Evolutionary conservation across 2,797 vertebrate species (phyloP), one percentile per base, ranked within the genome.

Genomic region (Pithecia hirsuta): DNA sequence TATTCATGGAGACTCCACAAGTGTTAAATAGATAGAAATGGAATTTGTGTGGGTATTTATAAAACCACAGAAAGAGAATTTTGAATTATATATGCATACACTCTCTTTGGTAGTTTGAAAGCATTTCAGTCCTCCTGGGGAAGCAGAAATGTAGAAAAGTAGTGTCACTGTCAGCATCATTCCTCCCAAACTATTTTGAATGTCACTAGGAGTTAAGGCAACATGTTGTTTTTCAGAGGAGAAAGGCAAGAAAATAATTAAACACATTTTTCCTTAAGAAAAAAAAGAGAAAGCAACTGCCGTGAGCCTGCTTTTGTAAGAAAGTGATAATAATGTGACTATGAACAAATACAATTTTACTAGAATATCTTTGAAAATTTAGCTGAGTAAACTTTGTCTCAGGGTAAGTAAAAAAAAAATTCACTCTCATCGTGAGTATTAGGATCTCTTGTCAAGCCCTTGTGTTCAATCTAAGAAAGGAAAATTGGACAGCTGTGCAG

Each of bases 191-290:
- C 46, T 92, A 93, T 93, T 97, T 89, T 94, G 78, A 89, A 97
- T 89, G 19, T 96, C 92, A 91, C 82, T 76, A 85, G 55, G 75
- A 97, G 44, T 95, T 84, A 97, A 95, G 92, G 75, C 61, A 96
- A 70, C 78, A 78, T 91, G 41, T 59, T 96, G 83, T 90, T 91
- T 97, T 96, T 93, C 39, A 93, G 72, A 41, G 9, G 30, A 94
- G 44, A 86, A 79, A 94, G 24, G 50, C 78, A 93, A 84, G n/a
- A 89, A 93, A 96, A 97, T 94, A 97, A 97, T 97, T 97, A 96
- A 90, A 89, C 46, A 93, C 92, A 87, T 93, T 96, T 97, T 98
- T 92, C 30, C 74, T 94, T 93, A 75, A 92, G 48, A 30, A 93
- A 76, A 97, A 79, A n/a, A 89, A 26, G 57, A 14, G 85, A 52